Evolutionary conservation across 2,113 vertebrate species (phyloP), one percentile per base, ranked within the genome.

Genomic region (Polypterus bichir): DNA sequence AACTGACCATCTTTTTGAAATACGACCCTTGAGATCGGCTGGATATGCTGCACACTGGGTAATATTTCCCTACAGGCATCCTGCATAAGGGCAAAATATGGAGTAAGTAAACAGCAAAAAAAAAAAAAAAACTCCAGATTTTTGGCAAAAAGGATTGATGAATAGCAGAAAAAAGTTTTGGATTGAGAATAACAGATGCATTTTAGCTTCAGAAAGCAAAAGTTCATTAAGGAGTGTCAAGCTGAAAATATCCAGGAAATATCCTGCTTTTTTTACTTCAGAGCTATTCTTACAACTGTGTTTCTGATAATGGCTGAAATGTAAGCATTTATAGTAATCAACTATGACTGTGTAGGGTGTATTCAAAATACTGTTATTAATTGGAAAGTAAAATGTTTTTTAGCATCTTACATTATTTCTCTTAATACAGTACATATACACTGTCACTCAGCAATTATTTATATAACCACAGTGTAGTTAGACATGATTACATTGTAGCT

Each of bases 1-100:
- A 85, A 85, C 81, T 73, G 75, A 77, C 73, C 64, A 69, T 78
- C 77, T 76, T 74, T 71, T 80, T 82, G 81, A 78, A 77, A 76
- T 77, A 69, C 63, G 70, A 70, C 64, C 69, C 66, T 74, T 62
- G 5, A 76, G 77, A 74, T 76, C 60, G 57, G 51, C 66, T 70
- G 73, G 62, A 61, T 47, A 61, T 59, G 54, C 54, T 49, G 61
- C 57, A 7, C 9, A 27, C 11, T 10, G 64, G 60, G 9, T 55
- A 7, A 54, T 6, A 47, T 66, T 61, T 59, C 60, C 54, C 60
- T 9, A 47, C 60, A 61, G 65, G 55, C 60, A 62, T 58, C 60
- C 65, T 66, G 65, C 55, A 57, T 48, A 52, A 59, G 65, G 60
- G 54, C 58, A 62, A 49, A 49, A 51, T 9, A 65, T 56, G 59